These are phyloP conservation scores for Plumapathes pennacea DNA, from an alignment of 92 coral and sea anemone species.

Conservation along the genomic window DNA sequence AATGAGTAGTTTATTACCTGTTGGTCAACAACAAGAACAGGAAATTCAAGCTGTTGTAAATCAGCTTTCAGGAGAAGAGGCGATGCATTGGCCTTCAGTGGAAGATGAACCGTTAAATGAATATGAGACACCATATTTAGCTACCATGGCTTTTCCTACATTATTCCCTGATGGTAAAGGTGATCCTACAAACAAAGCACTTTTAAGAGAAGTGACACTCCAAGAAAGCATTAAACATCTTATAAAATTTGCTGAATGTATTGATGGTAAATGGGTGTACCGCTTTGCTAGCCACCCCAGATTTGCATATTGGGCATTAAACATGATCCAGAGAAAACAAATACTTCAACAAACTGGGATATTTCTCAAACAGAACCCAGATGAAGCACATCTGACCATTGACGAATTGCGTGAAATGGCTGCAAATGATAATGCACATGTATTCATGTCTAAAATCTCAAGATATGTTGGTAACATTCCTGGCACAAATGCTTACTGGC, in stretches of 20 bases:
- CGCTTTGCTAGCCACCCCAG: slow-evolving; percentile 57
- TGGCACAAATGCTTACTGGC: slow-evolving; percentile 47
- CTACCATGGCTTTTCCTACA: slow-evolving; percentile 24
- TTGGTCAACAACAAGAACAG: slow-evolving; percentile 29
- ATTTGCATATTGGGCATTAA: slow-evolving; percentile 52
- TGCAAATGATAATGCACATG: slow-evolving; percentile 4
- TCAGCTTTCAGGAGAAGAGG: slow-evolving; percentile 31
- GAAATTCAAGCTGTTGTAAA: slow-evolving; percentile 31
- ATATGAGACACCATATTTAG: slow-evolving; percentile 27
- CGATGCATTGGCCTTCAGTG: slow-evolving; percentile 44
- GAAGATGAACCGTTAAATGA: slow-evolving; percentile 31
- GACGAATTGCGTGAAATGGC: slow-evolving; percentile 51
- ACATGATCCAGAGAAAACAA: slow-evolving; percentile 48
- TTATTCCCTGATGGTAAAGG: slow-evolving; percentile 16
- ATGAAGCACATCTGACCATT: slow-evolving; percentile 38
- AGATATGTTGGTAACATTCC: slow-evolving; percentile 38
- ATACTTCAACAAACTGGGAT: slow-evolving; percentile 41
- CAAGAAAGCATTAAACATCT: no score
- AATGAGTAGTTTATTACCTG: slow-evolving; percentile 17
- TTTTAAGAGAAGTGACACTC: neutral
- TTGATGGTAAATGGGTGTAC: slow-evolving; percentile 40
- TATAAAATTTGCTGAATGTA: slow-evolving; percentile 8
- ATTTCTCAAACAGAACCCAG: slow-evolving; percentile 22
- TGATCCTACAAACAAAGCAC: no score
- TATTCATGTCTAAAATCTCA: slow-evolving; percentile 43